phyloP scores from a whole-genome alignment of 2,113 vertebrate genomes.

The Brevimyrus niger region DNA sequence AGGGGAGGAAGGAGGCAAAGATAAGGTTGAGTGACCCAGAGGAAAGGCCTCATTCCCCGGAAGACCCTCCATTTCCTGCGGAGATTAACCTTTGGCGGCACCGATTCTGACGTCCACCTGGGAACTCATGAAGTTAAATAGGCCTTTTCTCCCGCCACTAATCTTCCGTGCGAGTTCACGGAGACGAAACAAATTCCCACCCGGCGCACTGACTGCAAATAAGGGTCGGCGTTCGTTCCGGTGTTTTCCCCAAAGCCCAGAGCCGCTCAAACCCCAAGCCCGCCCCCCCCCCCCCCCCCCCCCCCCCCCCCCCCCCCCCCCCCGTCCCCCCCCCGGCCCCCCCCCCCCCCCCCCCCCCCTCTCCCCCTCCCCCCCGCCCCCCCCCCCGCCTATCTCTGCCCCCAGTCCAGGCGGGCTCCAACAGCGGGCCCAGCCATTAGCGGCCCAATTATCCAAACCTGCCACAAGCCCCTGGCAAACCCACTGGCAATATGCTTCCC shows the following conservation, averaged over 20 bases:
- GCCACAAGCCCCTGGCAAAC: not conserved
- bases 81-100: constrained; percentile 14
- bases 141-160: not conserved
- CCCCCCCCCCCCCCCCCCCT: not conserved
- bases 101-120: not conserved
- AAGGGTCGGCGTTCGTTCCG: not conserved
- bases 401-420: not conserved
- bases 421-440: not conserved
- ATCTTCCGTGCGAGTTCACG: not conserved
- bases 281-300: not conserved
- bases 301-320: not conserved
- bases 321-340: not conserved
- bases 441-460: not conserved
- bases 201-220: not conserved
- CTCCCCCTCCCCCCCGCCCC: not conserved
- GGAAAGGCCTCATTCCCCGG: not conserved
- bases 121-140: not conserved
- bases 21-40: not conserved
- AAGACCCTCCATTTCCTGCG: not conserved
- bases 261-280: not conserved
- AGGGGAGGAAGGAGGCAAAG: not conserved
- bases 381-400: not conserved
- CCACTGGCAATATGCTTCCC: not conserved
- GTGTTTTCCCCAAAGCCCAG: not conserved
- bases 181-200: not conserved